Evolutionary conservation across 2,888 invertebrate genomes (phyloP).

Genomic region (Euproctis similis): DNA sequence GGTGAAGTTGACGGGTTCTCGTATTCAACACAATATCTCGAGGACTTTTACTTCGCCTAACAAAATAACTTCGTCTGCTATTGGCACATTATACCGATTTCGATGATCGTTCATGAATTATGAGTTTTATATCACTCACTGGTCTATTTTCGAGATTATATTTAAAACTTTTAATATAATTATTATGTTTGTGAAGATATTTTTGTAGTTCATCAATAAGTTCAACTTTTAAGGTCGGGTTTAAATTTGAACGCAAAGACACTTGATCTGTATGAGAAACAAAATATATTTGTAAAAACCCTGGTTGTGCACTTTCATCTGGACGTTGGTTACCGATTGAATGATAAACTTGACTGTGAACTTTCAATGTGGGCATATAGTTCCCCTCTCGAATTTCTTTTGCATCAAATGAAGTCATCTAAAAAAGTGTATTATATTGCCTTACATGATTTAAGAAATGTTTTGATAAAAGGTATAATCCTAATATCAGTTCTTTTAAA

Average conservation of each 20-base stretch:
- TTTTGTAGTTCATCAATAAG: background rate
- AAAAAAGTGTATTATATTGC: slow-evolving; percentile 4
- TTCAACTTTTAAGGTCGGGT: background rate
- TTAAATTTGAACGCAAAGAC: slow-evolving; percentile 1
- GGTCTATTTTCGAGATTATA: background rate
- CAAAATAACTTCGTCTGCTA: slow-evolving; percentile 15
- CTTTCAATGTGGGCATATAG: no score
- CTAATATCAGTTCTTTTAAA: slow-evolving; percentile 7
- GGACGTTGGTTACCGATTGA: slow-evolving; percentile 10
- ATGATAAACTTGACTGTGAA: no score
- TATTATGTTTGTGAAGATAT: background rate
- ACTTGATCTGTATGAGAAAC: slow-evolving; percentile 1
- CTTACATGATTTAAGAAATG: slow-evolving; percentile 9
- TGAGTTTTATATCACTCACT: background rate
- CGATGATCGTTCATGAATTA: slow-evolving; percentile 7
- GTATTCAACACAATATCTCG: slow-evolving; percentile 20
- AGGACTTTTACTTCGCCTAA: slow-evolving; percentile 23
- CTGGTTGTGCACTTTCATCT: slow-evolving; percentile 7
- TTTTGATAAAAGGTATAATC: slow-evolving; percentile 3
- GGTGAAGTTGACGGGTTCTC: slow-evolving; percentile 13
- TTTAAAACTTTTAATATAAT: background rate
- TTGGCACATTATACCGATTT: slow-evolving; percentile 12
- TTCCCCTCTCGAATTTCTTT: no score
- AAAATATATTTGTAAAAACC: slow-evolving; percentile 13
- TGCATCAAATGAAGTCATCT: slow-evolving; percentile 10